Percentiles rank a stretch among this genome's conserved stretches.
Evolutionary conservation across 2,113 vertebrate genomes (phyloP).

Genomic region (Oxygymnocypris stewartii): DNA sequence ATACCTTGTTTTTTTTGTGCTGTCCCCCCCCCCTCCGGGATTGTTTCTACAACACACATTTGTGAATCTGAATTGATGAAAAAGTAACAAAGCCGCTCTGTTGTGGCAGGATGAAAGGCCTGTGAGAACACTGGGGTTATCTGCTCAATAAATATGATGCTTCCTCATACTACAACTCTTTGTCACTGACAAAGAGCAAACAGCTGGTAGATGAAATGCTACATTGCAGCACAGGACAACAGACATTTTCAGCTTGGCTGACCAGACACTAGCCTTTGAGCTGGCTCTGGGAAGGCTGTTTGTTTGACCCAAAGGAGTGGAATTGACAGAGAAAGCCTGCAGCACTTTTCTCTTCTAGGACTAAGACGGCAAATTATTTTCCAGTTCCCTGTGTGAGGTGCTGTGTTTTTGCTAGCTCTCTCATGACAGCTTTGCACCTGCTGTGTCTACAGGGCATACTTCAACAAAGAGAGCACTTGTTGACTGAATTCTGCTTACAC

Average conservation of each 20-base stretch:
- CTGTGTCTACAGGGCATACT: constrained; percentile 41
- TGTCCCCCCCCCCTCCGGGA: constrained; percentile 36
- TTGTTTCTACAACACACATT: constrained; percentile 45
- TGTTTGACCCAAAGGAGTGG: constrained; percentile 78
- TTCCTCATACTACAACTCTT: constrained; percentile 78
- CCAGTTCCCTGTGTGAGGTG: constrained; percentile 47
- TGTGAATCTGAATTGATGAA: constrained; percentile 68
- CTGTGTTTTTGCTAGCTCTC: constrained; percentile 47
- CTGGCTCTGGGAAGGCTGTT: constrained; percentile 75
- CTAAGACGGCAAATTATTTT: constrained; percentile 56
- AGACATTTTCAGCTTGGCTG: constrained; percentile 83
- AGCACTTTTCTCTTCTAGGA: constrained; percentile 55
- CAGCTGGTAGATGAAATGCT: constrained; percentile 79
- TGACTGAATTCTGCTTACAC: constrained; percentile 23
- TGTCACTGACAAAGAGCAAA: constrained; percentile 79
- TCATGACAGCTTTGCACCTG: constrained; percentile 47
- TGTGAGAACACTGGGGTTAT: constrained; percentile 70
- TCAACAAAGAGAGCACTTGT: constrained; percentile 31
- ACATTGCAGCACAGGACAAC: constrained; percentile 79
- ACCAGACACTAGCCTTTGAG: constrained; percentile 78
- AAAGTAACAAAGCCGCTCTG: constrained; percentile 75
- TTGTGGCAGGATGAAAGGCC: constrained; percentile 72
- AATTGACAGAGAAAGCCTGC: constrained; percentile 68
- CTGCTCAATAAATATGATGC: constrained; percentile 80
- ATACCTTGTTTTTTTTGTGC: constrained; percentile 10